A percentile compares a stretch with the other conserved stretches of the same genome.
Evolutionary conservation across 2,113 vertebrate genomes (phyloP).

Genomic region (Canis aureus): DNA sequence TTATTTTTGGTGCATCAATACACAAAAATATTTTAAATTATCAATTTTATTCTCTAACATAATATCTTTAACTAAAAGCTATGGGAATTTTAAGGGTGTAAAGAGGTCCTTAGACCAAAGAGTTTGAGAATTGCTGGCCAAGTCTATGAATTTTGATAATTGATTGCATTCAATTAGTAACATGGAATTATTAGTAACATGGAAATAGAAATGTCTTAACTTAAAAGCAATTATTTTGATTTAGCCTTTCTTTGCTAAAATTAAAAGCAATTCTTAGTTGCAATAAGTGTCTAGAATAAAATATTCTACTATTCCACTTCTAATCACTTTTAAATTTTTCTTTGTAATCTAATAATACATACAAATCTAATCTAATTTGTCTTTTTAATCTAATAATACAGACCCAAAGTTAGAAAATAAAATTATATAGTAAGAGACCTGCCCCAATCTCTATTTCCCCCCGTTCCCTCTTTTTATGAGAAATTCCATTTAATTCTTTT

Average conservation of each 20-base stretch:
- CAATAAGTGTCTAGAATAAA: background rate
- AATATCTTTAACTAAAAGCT: background rate
- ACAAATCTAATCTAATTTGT: no score
- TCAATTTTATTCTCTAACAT: background rate
- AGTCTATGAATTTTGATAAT: background rate
- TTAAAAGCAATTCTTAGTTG: constrained; percentile 5
- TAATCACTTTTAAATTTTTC: background rate
- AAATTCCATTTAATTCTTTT: background rate
- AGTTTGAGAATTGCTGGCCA: background rate
- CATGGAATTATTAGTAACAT: background rate
- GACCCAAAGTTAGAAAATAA: background rate
- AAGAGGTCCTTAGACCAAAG: background rate
- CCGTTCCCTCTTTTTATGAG: background rate
- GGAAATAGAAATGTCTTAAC: background rate
- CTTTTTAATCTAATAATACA: no score
- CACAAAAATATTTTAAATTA: background rate
- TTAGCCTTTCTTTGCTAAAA: background rate
- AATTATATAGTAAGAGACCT: background rate
- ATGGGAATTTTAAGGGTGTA: background rate
- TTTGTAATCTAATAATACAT: background rate
- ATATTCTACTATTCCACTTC: background rate
- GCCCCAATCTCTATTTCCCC: background rate
- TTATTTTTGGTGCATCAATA: background rate
- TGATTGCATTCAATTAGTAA: background rate
- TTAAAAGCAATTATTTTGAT: background rate